A percentile compares a stretch with the other conserved stretches of the same genome.
Conservation (phyloP, 2,888 invertebrate species). For the Norana najaformis region DNA sequence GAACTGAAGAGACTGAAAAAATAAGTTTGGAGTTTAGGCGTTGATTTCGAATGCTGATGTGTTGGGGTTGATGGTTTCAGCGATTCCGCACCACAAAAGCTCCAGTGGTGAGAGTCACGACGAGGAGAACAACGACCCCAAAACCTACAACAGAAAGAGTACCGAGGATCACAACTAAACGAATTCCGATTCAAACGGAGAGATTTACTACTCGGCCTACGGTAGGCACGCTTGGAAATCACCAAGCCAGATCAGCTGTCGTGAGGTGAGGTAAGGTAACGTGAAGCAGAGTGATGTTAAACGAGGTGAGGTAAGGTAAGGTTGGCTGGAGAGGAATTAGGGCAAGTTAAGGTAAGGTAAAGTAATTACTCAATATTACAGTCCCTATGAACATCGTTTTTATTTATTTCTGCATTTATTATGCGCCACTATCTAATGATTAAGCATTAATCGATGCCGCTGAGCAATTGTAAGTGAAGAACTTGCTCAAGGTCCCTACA, state of each 20-base stretch:
- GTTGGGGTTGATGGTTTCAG: background rate
- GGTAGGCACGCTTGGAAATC: background rate
- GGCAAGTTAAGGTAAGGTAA: background rate
- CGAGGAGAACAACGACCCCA: background rate
- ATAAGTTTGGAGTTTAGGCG: background rate
- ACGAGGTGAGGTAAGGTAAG: background rate
- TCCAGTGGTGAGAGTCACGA: background rate
- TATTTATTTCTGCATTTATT: too few relatives aligned
- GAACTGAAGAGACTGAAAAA: background rate
- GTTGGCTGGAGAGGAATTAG: background rate
- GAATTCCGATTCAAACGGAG: too few relatives aligned
- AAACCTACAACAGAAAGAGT: background rate
- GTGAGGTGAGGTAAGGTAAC: background rate
- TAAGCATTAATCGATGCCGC: too few relatives aligned
- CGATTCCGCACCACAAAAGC: background rate
- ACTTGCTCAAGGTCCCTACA: too few relatives aligned
- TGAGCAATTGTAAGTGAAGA: too few relatives aligned
- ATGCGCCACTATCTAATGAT: too few relatives aligned
- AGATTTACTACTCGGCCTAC: background rate
- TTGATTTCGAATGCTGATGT: background rate
- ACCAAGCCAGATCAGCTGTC: background rate
- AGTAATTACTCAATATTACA: too few relatives aligned
- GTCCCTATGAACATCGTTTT: too few relatives aligned
- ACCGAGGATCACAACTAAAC: too few relatives aligned
- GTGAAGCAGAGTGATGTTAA: background rate